Conservation (phyloP, 1,140 invertebrate genomes). For the Tyrophagus putrescentiae region DNA sequence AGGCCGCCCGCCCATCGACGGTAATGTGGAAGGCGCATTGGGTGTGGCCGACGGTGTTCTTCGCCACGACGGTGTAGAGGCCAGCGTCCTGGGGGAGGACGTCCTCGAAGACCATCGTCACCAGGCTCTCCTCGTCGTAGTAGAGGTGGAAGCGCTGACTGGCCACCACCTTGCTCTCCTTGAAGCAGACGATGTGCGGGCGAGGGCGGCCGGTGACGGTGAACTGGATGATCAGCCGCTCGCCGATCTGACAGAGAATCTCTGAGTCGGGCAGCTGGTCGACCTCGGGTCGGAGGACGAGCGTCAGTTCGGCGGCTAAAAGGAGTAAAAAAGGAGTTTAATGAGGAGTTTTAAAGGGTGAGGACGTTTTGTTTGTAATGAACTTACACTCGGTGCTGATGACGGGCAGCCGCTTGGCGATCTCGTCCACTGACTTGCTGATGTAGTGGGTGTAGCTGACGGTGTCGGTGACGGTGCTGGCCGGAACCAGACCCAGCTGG, state of each 20-base stretch:
- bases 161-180: slow-evolving; percentile 73
- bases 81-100: slow-evolving; percentile 94
- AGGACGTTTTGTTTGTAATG: slow-evolving; percentile 38
- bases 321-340: background rate
- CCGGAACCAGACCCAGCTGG: slow-evolving; percentile 81
- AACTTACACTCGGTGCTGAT: slow-evolving; percentile 73
- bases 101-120: slow-evolving; percentile 80
- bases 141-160: slow-evolving; percentile 50
- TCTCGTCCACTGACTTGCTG: slow-evolving; percentile 71
- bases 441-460: slow-evolving; percentile 61
- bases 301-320: background rate
- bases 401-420: slow-evolving; percentile 73
- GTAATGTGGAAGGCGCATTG: slow-evolving; percentile 75
- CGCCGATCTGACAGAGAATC: background rate
- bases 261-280: background rate
- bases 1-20: slow-evolving; percentile 44
- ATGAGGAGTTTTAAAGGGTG: background rate
- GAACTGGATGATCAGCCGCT: background rate
- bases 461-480: slow-evolving; percentile 66
- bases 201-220: background rate
- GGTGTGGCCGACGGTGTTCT: slow-evolving; percentile 82
- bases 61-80: slow-evolving; percentile 86
- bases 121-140: slow-evolving; percentile 79
- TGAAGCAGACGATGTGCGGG: slow-evolving; percentile 76
- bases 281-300: background rate